These are phyloP conservation scores for Popillia japonica DNA, from an alignment of 1,140 invertebrate genomes.

Conservation along the genomic window DNA sequence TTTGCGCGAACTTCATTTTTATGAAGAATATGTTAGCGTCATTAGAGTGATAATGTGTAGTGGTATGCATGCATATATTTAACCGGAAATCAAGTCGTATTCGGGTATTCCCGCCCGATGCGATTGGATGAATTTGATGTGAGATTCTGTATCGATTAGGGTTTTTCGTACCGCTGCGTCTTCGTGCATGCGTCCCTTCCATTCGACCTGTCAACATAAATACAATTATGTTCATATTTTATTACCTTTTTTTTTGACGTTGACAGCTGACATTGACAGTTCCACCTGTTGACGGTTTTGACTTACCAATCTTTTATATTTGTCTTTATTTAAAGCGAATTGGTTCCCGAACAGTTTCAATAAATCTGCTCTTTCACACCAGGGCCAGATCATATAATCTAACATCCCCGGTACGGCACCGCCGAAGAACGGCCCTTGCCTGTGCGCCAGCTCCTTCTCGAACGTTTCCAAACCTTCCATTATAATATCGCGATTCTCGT, in stretches of 20 bases:
- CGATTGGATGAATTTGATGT: slow-evolving; percentile 76
- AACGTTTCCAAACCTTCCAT: slow-evolving; percentile 69
- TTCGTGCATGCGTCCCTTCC: slow-evolving; percentile 74
- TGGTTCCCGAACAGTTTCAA: slow-evolving; percentile 66
- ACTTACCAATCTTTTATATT: slow-evolving; percentile 54
- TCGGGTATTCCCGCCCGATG: slow-evolving; percentile 71
- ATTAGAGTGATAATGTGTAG: too few species aligned
- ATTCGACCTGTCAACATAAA: slow-evolving; percentile 66
- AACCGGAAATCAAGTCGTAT: slow-evolving; percentile 65
- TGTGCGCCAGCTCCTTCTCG: slow-evolving; percentile 71
- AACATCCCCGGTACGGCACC: slow-evolving; percentile 79
- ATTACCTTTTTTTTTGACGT: too few species aligned
- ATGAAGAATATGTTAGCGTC: neutral
- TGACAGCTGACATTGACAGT: too few species aligned
- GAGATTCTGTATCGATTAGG: slow-evolving; percentile 71
- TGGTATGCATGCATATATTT: neutral
- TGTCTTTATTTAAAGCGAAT: slow-evolving; percentile 62
- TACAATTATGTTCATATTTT: too few species aligned
- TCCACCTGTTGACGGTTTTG: too few species aligned
- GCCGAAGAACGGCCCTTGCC: slow-evolving; percentile 73
- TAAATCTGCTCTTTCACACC: slow-evolving; percentile 76
- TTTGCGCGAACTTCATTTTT: neutral
- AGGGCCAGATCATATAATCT: slow-evolving; percentile 93
- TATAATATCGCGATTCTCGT: slow-evolving; percentile 51
- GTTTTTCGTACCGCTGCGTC: slow-evolving; percentile 74